These are phyloP conservation scores for Pogonognathellus flavescens DNA, from an alignment of 1,140 invertebrate species.

Conservation along the genomic window DNA sequence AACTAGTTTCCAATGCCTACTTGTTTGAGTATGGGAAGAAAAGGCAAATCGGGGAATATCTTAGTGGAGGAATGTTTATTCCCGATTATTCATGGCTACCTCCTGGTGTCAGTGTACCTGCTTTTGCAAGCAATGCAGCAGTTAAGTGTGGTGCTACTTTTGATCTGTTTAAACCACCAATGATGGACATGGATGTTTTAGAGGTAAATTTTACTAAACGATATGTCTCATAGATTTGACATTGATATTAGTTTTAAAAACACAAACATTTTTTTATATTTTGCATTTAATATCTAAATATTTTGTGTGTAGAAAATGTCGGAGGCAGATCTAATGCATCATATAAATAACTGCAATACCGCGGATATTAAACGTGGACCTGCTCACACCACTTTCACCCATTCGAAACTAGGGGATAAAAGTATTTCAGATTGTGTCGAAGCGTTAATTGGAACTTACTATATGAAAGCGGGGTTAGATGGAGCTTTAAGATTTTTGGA, in stretches of 20 bases:
- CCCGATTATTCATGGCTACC: slow-evolving; percentile 58
- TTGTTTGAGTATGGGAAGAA: slow-evolving; percentile 53
- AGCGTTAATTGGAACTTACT: slow-evolving; percentile 65
- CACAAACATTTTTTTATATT: too few relatives aligned
- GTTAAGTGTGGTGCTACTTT: neutral
- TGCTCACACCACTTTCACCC: slow-evolving; percentile 36
- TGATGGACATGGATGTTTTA: neutral
- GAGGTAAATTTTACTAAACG: too few relatives aligned
- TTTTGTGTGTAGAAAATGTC: neutral
- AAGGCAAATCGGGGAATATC: slow-evolving; percentile 44
- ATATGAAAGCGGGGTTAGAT: slow-evolving; percentile 42
- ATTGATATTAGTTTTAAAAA: too few relatives aligned
- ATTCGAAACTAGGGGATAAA: slow-evolving; percentile 58
- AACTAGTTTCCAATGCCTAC: slow-evolving; percentile 57
- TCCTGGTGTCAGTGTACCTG: neutral
- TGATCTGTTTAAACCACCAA: neutral
- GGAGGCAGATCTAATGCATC: neutral
- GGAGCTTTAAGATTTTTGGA: slow-evolving; percentile 58
- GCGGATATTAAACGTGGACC: neutral
- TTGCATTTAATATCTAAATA: neutral
- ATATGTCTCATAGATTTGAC: too few relatives aligned
- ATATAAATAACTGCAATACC: neutral
- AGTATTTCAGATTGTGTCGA: slow-evolving; percentile 63
- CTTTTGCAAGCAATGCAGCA: neutral
- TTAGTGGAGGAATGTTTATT: slow-evolving; percentile 57